Conservation (phyloP, 2,113 vertebrate species). For the Psilopogon haemacephalus region DNA sequence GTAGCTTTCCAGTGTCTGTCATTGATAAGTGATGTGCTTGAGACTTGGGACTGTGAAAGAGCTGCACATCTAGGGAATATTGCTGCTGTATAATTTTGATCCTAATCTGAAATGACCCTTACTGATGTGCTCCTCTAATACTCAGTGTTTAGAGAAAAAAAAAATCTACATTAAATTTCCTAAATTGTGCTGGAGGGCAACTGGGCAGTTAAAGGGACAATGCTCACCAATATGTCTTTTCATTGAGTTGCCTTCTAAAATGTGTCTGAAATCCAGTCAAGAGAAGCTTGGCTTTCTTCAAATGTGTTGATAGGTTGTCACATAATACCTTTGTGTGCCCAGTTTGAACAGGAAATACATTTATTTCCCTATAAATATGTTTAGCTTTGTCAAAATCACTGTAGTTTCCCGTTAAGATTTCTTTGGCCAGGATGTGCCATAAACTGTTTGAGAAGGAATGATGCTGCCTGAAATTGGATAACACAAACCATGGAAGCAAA, state of each 20-base stretch:
- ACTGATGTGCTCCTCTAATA: background rate
- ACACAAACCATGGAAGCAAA: background rate
- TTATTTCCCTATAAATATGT: slow-evolving; percentile 35
- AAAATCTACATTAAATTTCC: background rate
- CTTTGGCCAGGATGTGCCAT: background rate
- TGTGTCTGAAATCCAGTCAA: background rate
- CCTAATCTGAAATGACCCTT: background rate
- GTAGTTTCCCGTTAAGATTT: slow-evolving; percentile 37
- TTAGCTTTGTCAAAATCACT: slow-evolving; percentile 4
- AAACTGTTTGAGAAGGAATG: slow-evolving; percentile 25
- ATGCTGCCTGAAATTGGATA: background rate
- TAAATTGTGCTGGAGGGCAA: rapidly evolving
- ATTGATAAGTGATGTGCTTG: background rate
- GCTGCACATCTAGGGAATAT: background rate
- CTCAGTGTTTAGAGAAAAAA: background rate
- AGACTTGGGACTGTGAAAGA: background rate
- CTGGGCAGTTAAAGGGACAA: background rate
- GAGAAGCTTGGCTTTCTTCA: background rate
- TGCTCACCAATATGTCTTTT: background rate
- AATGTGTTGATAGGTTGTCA: background rate
- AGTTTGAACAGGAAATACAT: slow-evolving; percentile 25
- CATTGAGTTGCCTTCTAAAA: background rate
- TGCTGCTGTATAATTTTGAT: background rate
- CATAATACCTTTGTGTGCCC: background rate
- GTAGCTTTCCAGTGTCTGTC: background rate